Evolutionary conservation across 2,797 vertebrate species (phyloP), one percentile per base, ranked within the genome.

Genomic region (Liasis olivaceus): DNA sequence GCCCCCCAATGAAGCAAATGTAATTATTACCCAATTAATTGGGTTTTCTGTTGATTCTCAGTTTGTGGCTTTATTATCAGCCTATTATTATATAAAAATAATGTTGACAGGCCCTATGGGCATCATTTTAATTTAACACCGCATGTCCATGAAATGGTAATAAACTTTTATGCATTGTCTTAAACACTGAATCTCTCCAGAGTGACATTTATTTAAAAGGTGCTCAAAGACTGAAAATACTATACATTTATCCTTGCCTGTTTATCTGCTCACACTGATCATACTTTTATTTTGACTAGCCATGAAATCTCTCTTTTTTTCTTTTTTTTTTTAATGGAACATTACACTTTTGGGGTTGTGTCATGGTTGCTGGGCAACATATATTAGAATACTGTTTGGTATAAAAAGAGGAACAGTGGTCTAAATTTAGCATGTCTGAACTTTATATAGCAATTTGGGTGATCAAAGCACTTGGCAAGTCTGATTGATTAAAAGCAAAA

Each of bases 21-120:
- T 96, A 97, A 97, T 97, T 97, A 97, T 96, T 96, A 96, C 94
- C 93, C 95, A 97, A 96, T 97, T 97, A 97, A 97, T 97, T 97
- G 96, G 62, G 62, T 66, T 94, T 77, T 96, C 93, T 97, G 95
- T 93, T 96, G 94, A 96, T 96, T 95, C 91, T 94, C 88, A 8
- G 60, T 95, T 93, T 95, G 91, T 90, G 95, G 92, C 93, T 97
- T 91, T 93, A 87, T 11, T 91, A 89, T 96, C 93, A 84, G 54
- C 2, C 88, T 95, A 66, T 54, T 92, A 93, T 94, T 13, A 0
- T 0, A 28, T 24, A 85, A 93, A 95, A 93, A 88, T 92, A 91
- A 93, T 26, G 90, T 89, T 93, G 93, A 87, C 2, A 92, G 72
- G 90, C 89, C 85, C 86, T 95, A 89, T n/a, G 93, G 64, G 95